Evolutionary conservation across 2,113 vertebrate genomes (phyloP).

Genomic region (Holacanthus passer): DNA sequence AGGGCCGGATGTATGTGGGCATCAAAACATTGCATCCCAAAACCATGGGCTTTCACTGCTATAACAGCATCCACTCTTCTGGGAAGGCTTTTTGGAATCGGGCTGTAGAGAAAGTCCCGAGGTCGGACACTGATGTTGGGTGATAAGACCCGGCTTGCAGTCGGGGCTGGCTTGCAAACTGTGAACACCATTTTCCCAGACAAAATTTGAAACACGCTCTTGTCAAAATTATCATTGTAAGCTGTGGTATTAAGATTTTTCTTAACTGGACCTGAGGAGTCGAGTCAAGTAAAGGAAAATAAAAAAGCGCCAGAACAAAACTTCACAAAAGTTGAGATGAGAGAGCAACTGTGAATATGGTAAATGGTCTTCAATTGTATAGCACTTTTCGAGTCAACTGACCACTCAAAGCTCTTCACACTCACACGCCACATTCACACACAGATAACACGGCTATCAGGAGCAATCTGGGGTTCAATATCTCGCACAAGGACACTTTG

Average conservation of each 20-base stretch:
- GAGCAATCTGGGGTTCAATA: too few relatives aligned
- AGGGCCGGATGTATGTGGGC: background rate
- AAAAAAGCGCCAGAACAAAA: background rate
- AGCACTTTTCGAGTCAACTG: too few relatives aligned
- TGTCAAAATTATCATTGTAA: background rate
- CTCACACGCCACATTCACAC: too few relatives aligned
- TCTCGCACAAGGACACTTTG: too few relatives aligned
- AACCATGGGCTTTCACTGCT: background rate
- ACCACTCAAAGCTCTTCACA: too few relatives aligned
- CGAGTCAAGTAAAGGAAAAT: too few relatives aligned
- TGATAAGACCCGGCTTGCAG: background rate
- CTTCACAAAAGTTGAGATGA: background rate
- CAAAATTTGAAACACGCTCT: background rate
- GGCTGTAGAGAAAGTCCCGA: background rate
- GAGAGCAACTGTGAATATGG: background rate
- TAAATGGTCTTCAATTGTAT: too few relatives aligned
- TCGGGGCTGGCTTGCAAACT: too few relatives aligned
- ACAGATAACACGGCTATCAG: too few relatives aligned
- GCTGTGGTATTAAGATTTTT: background rate
- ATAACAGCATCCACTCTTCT: background rate
- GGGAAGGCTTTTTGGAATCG: background rate
- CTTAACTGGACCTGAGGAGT: too few relatives aligned
- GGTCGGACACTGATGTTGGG: background rate
- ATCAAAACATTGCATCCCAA: background rate
- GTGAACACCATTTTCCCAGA: too few relatives aligned